Conservation (phyloP, 2,113 vertebrate genomes). For the Oreochromis tanganicae region DNA sequence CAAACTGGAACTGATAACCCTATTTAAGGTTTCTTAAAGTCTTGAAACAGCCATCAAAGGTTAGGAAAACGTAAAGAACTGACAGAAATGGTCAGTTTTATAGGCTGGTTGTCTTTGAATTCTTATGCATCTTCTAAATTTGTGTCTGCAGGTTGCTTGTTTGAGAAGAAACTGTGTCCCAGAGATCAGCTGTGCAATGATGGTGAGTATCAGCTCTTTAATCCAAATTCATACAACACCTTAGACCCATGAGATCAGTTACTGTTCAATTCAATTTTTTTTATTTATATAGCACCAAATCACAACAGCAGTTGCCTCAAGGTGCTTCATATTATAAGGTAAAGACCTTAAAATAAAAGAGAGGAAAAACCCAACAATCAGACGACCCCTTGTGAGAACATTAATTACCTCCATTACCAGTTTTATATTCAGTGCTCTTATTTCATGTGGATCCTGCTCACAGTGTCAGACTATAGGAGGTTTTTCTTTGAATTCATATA, state of each 20-base stretch:
- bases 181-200: constrained; percentile 57
- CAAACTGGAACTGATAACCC: not conserved
- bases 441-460: not conserved
- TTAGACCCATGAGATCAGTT: not conserved
- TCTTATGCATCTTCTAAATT: not conserved
- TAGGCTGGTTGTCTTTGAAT: not conserved
- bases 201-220: constrained; percentile 42
- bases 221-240: not conserved
- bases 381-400: not conserved
- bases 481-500: not conserved
- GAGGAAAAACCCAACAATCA: not conserved
- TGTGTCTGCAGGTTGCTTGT: constrained; percentile 60
- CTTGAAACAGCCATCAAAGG: not conserved
- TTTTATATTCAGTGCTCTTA: not conserved
- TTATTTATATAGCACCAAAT: not conserved
- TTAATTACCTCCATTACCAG: not conserved
- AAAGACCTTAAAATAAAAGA: not conserved
- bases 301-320: not conserved
- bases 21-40: not conserved
- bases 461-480: not conserved
- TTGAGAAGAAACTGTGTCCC: constrained; percentile 63
- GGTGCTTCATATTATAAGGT: not conserved
- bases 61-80: not conserved
- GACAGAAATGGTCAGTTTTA: not conserved
- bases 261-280: not conserved